Base-by-base conservation (phyloP, 2,113 vertebrate genomes). In the Leptodactylus fuscus region DNA sequence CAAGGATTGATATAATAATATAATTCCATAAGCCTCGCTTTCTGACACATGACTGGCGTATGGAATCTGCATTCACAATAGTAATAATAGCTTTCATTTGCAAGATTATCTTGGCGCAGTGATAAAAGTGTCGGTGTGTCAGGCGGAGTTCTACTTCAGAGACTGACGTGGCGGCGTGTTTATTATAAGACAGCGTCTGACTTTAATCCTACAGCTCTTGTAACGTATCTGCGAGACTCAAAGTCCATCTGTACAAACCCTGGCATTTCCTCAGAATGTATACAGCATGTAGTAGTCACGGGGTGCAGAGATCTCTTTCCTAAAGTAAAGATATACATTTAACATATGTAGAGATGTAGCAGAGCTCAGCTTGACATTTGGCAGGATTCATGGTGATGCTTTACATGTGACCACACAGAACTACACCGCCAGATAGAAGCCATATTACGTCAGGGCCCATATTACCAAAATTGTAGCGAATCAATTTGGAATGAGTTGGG, bases 131-230 rank as follows among this genome's bases (percentile, higher is more conserved):
- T 44, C 55, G 36, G 20, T 29, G 24, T 46, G 53, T 41, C 53
- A 41, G n/a, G 27, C 53, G 22, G 13, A 10, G n/a, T 77, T 53
- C 13, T 34, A 53, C 16, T 11, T 32, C 34, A 10, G 22, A 46
- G 55, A 27, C 12, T 9, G 53, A 8, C n/a, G n/a, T 46, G 36
- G 38, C 55, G 12, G 38, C 22, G 32, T 80, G 38, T 81, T 81
- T 81, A 80, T 80, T 65, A 62, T 81, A 27, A 29, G 32, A 78
- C 15, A 38, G 27, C 38, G 32, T 58, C 38, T 55, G 34, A 78
- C 76, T 58, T 58, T 78, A 78, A 78, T 78, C 51, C 51, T 78
- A 22, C 51, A 38, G 53, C 18, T 65, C 5, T 2, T 81, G 46
- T 81, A 22, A 81, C 13, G 29, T 48, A 10, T 78, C 22, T 53